Evolutionary conservation across 2,888 invertebrate genomes (phyloP), one percentile per base, ranked within the genome.

Genomic region (Phytoseiulus persimilis): DNA sequence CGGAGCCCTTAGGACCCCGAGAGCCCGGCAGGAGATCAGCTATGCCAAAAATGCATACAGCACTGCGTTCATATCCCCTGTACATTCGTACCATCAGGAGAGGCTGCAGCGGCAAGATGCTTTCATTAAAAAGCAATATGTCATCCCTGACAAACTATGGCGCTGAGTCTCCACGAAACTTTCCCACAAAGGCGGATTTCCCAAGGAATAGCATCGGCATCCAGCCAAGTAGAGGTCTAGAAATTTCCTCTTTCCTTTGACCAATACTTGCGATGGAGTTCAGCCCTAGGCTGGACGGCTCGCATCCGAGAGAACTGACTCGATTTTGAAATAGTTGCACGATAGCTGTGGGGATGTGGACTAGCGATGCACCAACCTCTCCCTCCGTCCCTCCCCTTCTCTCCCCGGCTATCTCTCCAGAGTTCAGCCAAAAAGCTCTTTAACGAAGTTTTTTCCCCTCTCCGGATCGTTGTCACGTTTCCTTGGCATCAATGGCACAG

Each of bases 101-200:
- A 28, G 18, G 65, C 65, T 23, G 65, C 65, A 65, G 65, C 28
- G 65, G 65, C 65, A 28, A 14, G 65, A 65, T 65, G 65, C 65
- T 65, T 65, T 65, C 65, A 65, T 65, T 65, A 65, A 65, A 65
- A 65, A 65, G 65, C 65, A 65, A 65, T 65, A 65, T 65, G 65
- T 65, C 65, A 65, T 65, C 65, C 65, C 65, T 65, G 65, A 65
- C 65, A 65, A 65, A 65, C 65, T 65, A 65, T 65, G 65, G 65
- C 65, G 65, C 65, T 28, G 65, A 65, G 65, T 65, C 65, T 65
- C 28, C 65, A 14, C 65, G 28, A 65, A 65, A 65, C 65, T 65
- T 65, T 65, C 65, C 65, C 65, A 65, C 65, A 65, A 65, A 28
- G 65, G 65, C 65, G 65, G 65, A 65, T 65, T 65, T 65, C 65